A percentile compares a stretch with the other conserved stretches of the same genome.
Conservation (phyloP, 92 coral and sea anemone genomes). For the Zoanthus sociatus region DNA sequence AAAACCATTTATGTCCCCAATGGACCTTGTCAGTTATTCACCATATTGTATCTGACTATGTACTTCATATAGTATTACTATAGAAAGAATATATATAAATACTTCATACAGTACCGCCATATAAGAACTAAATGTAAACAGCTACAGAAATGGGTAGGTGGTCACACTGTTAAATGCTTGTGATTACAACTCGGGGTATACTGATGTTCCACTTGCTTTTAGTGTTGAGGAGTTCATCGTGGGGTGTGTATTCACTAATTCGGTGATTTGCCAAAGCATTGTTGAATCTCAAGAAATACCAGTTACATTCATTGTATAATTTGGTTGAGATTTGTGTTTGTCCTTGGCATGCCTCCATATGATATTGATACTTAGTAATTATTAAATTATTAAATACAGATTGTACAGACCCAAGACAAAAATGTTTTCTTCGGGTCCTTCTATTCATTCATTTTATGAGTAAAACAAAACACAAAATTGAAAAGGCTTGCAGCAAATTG, state of each 20-base stretch:
- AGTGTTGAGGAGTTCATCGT: neutral
- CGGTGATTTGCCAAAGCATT: constrained; percentile 37
- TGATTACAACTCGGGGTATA: constrained; percentile 7
- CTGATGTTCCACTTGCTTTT: neutral
- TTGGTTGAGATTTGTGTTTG: neutral
- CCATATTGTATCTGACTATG: neutral
- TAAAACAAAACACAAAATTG: no score
- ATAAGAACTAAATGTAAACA: neutral
- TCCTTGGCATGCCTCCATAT: constrained; percentile 31
- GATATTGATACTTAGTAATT: no score
- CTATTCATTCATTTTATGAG: no score
- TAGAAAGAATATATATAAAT: neutral
- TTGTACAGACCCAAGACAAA: no score
- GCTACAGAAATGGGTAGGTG: constrained; percentile 12
- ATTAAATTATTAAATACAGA: no score
- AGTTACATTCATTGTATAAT: constrained; percentile 22
- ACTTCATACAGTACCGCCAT: neutral
- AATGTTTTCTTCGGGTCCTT: no score
- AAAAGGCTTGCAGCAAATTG: no score
- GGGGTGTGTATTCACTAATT: constrained; percentile 1
- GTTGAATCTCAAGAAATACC: constrained; percentile 25
- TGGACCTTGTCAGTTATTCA: neutral
- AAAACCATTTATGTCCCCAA: neutral
- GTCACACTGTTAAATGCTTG: neutral
- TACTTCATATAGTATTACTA: neutral